Evolutionary conservation across 35 echinoderm and acorn worm genomes (phyloP).

Genomic region (Acanthaster planci): DNA sequence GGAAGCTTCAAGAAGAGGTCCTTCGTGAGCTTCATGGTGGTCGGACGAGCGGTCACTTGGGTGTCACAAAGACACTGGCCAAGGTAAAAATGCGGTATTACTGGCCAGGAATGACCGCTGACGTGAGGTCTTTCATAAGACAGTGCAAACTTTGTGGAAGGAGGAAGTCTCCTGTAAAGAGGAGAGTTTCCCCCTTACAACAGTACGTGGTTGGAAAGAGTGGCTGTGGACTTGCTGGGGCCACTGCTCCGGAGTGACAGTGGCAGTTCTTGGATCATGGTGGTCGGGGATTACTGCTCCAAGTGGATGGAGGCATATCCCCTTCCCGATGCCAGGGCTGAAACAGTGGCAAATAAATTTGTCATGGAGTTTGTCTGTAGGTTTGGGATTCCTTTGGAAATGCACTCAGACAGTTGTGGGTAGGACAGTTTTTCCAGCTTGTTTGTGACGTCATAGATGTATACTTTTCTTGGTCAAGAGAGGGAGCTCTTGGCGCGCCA

Average conservation of each 20-base stretch:
- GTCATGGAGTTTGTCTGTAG: constrained; percentile 46
- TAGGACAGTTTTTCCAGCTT: too few species aligned
- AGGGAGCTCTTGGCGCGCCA: too few species aligned
- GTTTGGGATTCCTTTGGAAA: neutral
- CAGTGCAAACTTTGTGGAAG: constrained; percentile 16
- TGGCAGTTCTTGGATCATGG: constrained; percentile 27
- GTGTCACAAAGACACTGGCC: neutral
- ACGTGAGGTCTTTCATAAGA: constrained; percentile 27
- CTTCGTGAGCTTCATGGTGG: constrained; percentile 27
- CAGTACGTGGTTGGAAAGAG: constrained; percentile 7
- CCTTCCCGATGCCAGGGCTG: constrained; percentile 31
- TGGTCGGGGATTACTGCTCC: constrained; percentile 36
- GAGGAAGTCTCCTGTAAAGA: constrained; percentile 38
- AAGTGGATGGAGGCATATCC: too few species aligned
- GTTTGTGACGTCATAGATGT: too few species aligned
- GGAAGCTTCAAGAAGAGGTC: neutral
- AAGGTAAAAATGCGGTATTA: neutral
- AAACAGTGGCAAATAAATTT: constrained; percentile 45
- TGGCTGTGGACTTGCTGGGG: constrained; percentile 34
- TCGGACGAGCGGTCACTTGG: too few species aligned
- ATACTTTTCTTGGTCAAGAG: too few species aligned
- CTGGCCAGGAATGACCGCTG: constrained; percentile 10
- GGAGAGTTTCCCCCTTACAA: neutral
- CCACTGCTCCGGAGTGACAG: constrained; percentile 14
- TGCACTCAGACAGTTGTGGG: too few species aligned